Base-by-base conservation (phyloP, 2,888 invertebrate genomes). In the Lysandra coridon region DNA sequence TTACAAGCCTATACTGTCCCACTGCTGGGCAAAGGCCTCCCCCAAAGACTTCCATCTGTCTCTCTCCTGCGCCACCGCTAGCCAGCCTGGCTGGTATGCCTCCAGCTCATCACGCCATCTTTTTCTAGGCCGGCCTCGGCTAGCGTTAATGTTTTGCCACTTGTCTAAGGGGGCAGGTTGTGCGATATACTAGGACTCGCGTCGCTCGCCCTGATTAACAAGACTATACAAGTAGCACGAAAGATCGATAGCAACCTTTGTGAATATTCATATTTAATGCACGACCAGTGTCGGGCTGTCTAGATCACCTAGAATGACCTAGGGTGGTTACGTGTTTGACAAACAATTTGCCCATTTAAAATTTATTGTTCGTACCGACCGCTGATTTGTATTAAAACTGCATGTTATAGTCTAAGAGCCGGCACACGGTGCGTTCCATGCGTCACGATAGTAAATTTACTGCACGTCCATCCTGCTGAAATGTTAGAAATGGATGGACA, bases 301-400 rank as follows among this genome's bases (percentile, higher is more conserved):
- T 53, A 30, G 17, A 14, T 53, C 49, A 53, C 14, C 75, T 12
- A 53, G 75, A 49, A 49, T 33, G 75, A 53, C 6, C n/a, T 53
- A 75, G 1, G 12, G 12, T 30, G 62, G 64, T 53, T 75, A 53
- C 49, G 75, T 53, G 76, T 74, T 74, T 74, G 74, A 44, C 74
- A 74, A 74, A 74, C 74, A 74, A 17, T 44, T 44, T n/a, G 5
- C 74, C 12, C 44, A 44, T 44, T n/a, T 23, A 73, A 40, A 44
- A 74, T 44, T 44, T 74, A 74, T 44, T 30, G 40, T 44, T 44
- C 30, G 10, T 12, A 10, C 23, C 5, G n/a, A 74, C 74, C n/a
- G 74, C 57, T 76, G 76, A 76, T 57, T 76, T 33, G 53, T 53
- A 75, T 53, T 53, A 53, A 53, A 12, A 76, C 53, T 76, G 49